phyloP scores from a whole-genome alignment of 92 coral and sea anemone genomes.

The Zoanthus solanderi region DNA sequence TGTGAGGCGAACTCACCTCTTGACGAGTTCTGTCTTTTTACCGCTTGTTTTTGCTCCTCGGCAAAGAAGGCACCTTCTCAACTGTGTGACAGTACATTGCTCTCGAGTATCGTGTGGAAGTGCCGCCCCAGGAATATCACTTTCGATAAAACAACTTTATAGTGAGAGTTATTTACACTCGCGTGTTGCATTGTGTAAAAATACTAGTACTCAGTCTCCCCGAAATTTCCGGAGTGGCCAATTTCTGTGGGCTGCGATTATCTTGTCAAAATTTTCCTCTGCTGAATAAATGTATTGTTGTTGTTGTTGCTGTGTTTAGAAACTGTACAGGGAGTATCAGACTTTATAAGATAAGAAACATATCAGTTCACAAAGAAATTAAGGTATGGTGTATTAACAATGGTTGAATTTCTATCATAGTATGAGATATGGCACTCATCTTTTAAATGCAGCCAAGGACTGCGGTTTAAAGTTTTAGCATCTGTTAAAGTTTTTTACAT shows the following conservation, averaged over 20 bases:
- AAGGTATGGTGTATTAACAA: too few relatives aligned
- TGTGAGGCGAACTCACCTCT: slow-evolving; percentile 9
- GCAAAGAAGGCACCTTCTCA: slow-evolving; percentile 19
- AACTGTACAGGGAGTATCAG: too few relatives aligned
- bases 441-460: too few relatives aligned
- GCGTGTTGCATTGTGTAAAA: not conserved
- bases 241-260: not conserved
- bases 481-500: too few relatives aligned
- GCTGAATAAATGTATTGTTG: too few relatives aligned
- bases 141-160: slow-evolving; percentile 13
- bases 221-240: not conserved
- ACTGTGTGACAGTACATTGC: slow-evolving; percentile 8
- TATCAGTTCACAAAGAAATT: too few relatives aligned
- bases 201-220: slow-evolving; percentile 1
- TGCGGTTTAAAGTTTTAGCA: too few relatives aligned
- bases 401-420: too few relatives aligned
- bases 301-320: too few relatives aligned
- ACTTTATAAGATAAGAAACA: too few relatives aligned
- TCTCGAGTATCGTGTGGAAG: not conserved
- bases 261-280: too few relatives aligned
- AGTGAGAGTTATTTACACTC: not conserved
- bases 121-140: not conserved
- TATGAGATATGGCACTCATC: too few relatives aligned
- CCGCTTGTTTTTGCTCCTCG: slow-evolving; percentile 5
- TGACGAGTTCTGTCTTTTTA: slow-evolving; percentile 11